Evolutionary conservation across 2,888 invertebrate genomes (phyloP), one percentile per base, ranked within the genome.

Genomic region (Cephalotes varians): DNA sequence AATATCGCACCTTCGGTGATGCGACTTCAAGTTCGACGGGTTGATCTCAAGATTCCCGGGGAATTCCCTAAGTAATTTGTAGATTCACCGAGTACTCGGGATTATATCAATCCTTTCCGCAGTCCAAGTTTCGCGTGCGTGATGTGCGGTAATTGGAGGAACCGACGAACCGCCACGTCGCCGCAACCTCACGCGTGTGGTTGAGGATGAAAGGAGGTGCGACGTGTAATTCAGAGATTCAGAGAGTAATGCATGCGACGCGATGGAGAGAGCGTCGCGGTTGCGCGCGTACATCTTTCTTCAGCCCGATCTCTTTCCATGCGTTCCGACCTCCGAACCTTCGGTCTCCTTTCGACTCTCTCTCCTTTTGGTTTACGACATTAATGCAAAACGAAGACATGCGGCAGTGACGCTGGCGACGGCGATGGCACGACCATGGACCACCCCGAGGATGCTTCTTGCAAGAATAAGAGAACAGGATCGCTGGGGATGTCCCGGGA

Each of bases 401-500:
- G 89, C 87, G 88, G 79, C 77, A 86, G 80, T 86, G 88, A 88
- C 87, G 76, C 7, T 65, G 40, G 12, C 37, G 64, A 18, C 62
- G 25, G 18, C 31, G 56, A 56, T 31, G 31, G 89, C 86, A 88
- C 87, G 89, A 76, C 56, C 86, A 90, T 89, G 86, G 87, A 85
- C 90, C 90, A 92, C 85, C 91, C 44, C 91, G 87, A 91, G 92
- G 90, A 93, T 92, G 93, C 92, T 94, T 94, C 94, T 94, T 93
- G 94, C 94, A 93, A 94, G 93, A 94, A 94, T 94, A 94, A 93
- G 93, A 93, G 94, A 94, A 93, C 93, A 94, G 93, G 93, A 93
- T 94, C 92, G 93, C 93, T 93, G 93, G 93, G 94, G 93, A 93
- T 93, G 93, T 93, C 94, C 94, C 93, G 94, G 94, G 94, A 93